A percentile compares a stretch with the other conserved stretches of the same genome.
These are phyloP conservation scores for Podargus strigoides DNA, from an alignment of 2,797 vertebrate genomes.

Conservation along the genomic window DNA sequence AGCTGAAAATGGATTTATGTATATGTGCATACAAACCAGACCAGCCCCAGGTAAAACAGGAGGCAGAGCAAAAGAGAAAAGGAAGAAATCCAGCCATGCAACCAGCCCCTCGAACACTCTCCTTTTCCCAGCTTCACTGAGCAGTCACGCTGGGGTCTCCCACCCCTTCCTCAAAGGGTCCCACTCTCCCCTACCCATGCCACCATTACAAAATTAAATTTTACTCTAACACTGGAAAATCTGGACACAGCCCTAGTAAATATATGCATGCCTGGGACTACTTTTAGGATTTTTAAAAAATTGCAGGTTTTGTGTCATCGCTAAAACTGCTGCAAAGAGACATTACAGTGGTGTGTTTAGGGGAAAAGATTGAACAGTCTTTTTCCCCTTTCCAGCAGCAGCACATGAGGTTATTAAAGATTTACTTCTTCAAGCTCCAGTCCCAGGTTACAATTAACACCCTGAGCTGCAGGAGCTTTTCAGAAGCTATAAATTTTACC, in stretches of 20 bases:
- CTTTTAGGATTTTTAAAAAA: neutral
- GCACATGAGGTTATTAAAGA: neutral
- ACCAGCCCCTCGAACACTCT: neutral
- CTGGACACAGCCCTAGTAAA: neutral
- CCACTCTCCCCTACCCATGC: neutral
- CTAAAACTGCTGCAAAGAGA: neutral
- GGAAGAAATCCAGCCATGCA: neutral
- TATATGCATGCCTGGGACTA: neutral
- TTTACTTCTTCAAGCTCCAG: neutral
- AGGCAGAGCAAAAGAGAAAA: neutral
- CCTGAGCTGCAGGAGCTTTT: neutral
- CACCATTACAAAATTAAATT: neutral
- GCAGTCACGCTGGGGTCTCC: accelerated
- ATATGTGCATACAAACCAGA: neutral
- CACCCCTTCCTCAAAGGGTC: neutral
- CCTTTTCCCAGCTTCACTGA: neutral
- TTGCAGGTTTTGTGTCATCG: neutral
- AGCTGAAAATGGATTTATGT: neutral
- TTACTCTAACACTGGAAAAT: neutral
- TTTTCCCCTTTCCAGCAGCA: neutral
- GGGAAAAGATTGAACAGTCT: neutral
- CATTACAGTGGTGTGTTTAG: neutral
- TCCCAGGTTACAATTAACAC: constrained; percentile 22
- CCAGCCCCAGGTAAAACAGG: neutral
- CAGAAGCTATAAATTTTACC: neutral